Conservation (phyloP, 1,140 invertebrate genomes). For the Adelges cooleyi region DNA sequence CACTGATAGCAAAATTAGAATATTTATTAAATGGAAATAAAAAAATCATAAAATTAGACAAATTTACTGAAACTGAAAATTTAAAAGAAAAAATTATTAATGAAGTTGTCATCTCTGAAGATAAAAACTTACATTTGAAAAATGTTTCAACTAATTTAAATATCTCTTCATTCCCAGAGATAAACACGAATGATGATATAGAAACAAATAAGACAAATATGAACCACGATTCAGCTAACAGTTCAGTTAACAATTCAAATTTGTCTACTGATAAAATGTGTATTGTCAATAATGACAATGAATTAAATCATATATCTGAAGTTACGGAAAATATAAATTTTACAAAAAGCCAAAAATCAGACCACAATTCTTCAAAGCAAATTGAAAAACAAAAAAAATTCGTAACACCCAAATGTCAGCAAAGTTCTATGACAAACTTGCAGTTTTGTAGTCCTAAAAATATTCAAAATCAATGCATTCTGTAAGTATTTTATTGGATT, state of each 20-base stretch:
- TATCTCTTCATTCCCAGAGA: neutral
- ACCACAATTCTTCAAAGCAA: too few relatives aligned
- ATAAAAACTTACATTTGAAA: neutral
- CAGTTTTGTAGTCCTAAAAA: too few relatives aligned
- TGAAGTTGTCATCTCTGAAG: neutral
- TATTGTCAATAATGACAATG: neutral
- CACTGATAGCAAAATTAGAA: slow-evolving; percentile 2
- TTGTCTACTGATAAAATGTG: too few relatives aligned
- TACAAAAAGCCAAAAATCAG: too few relatives aligned
- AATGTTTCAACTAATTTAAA: neutral
- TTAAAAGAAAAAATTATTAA: neutral
- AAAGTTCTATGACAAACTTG: too few relatives aligned
- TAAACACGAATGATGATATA: neutral
- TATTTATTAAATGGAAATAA: neutral
- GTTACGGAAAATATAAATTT: neutral
- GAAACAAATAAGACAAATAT: neutral
- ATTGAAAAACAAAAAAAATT: too few relatives aligned
- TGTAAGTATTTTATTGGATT: too few relatives aligned
- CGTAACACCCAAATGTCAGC: too few relatives aligned
- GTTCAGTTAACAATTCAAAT: too few relatives aligned
- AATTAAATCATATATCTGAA: neutral
- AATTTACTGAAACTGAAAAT: neutral
- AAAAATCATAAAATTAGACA: neutral
- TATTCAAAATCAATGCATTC: too few relatives aligned
- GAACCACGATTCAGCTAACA: too few relatives aligned